Base-by-base conservation (phyloP, 1,140 invertebrate species). In the Periplaneta americana region DNA sequence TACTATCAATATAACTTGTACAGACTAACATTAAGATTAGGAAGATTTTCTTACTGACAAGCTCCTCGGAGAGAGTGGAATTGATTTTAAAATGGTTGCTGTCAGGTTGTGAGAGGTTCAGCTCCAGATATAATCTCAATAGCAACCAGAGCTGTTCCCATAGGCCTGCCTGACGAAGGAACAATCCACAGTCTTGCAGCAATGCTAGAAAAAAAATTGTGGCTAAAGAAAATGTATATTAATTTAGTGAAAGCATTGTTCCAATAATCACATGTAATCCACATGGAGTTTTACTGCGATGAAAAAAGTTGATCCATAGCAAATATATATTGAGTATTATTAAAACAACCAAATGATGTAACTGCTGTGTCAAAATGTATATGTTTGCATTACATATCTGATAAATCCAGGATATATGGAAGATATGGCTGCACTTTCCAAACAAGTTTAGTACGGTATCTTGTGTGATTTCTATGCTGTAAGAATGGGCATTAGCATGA, bases 111-210 rank as follows among this genome's bases (percentile, higher is more conserved):
- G 86, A 85, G 5, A 93, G 86, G 87, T 93, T 93, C 32, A 93
- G 84, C 83, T 90, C 90, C 6, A 93, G 84, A 84, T 92, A 91
- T 77, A 93, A 85, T 79, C 90, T 88, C 15, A 93, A 87, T 11
- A 92, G 86, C 76, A 91, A 91, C 89, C 92, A 93, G 85, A 94
- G 90, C 84, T 91, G 91, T 85, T 93, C 93, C 87, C 89, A 91
- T 33, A 93, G 86, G 6, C 92, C 92, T 76, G 91, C 89, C 85
- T 94, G 93, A 35, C 92, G 90, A n/a, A 94, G 84, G 85, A 93
- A 93, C 32, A 91, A 87, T 10, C 92, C 88, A 84, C 91, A 92
- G 81, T 91, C 90, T 83, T 91, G 90, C 34, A 93, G 87, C 81
- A 93, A 85, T 83, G 87, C 87, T 89, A 83, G n/a, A 28, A 78